Conservation (phyloP, 92 coral and sea anemone genomes). For the Palythoa caribaeorum region DNA sequence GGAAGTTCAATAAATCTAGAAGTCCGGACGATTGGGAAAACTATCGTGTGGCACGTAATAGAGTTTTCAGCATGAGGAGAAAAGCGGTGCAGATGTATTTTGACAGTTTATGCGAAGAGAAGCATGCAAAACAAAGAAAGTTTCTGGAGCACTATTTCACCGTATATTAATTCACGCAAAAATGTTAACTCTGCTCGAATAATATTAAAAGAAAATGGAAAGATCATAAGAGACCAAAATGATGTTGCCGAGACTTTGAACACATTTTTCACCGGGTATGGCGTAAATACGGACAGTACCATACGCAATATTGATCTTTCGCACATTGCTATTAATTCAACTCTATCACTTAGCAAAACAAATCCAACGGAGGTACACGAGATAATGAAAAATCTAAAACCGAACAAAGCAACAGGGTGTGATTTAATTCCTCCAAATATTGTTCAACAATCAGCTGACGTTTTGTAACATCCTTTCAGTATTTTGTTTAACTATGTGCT, state of each 20-base stretch:
- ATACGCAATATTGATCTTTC: not conserved
- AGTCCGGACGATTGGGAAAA: not conserved
- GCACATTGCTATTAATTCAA: not conserved
- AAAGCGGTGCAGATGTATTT: not conserved
- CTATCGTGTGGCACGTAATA: not conserved
- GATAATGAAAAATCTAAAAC: conserved; percentile 41
- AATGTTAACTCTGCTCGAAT: not conserved
- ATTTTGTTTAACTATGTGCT: conserved; percentile 45
- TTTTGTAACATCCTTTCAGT: conserved; percentile 54
- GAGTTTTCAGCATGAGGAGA: not conserved
- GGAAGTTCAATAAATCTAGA: conserved; percentile 53
- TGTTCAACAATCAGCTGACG: conserved; percentile 64
- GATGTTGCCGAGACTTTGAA: not conserved
- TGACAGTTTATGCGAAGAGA: not conserved
- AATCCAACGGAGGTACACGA: conserved; percentile 64
- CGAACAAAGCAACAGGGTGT: conserved; percentile 65
- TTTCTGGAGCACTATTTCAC: not conserved
- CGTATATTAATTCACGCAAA: not conserved
- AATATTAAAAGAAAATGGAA: not conserved
- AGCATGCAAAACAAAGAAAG: not conserved
- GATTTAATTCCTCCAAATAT: conserved; percentile 55
- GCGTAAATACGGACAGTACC: not conserved
- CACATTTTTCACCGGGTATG: not conserved
- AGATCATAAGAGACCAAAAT: not conserved
- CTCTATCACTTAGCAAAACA: conserved; percentile 55